Evolutionary conservation across 2,113 vertebrate genomes (phyloP), one percentile per base, ranked within the genome.

Genomic region (Motacilla alba): DNA sequence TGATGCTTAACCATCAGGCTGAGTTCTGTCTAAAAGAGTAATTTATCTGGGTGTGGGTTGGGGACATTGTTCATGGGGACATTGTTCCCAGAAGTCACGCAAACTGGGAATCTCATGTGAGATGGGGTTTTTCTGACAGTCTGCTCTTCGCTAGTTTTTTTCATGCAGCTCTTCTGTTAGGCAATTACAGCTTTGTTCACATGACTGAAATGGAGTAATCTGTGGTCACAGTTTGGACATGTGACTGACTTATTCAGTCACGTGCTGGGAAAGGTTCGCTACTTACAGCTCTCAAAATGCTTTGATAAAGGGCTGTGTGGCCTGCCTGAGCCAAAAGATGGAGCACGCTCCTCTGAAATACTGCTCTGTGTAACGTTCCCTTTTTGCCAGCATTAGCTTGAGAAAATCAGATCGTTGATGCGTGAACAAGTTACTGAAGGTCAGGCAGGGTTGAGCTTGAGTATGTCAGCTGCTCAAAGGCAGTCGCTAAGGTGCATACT

Each of bases 281-380:
- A 9, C 93, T 78, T 81, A 20, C 15, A 74, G 93, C 73, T 94
- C 73, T 93, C 91, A 27, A 14, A 94, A 59, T 60, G 89, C 69
- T 73, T 92, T 84, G 76, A 72, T 87, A 95, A 93, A 77, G 82
- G 87, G 80, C 93, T 96, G 96, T 94, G 86, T 92, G 96, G 95
- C 95, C 89, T 92, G 68, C 73, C 9, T 64, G 83, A 97, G 73
- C 96, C 96, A 95, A 97, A 93, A 97, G 96, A 95, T 97, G 96
- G 96, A 97, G 96, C 96, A 96, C 95, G 70, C 69, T 96, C 79
- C 95, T 97, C 94, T 94, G 28, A 88, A 96, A 96, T 97, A 43
- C 88, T 49, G 64, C 83, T 90, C 53, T 94, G 52, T 91, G 43
- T 43, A 90, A 33, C 1, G 0, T 86, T 94, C 30, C 56, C 73